Base-by-base conservation (phyloP, 2,888 invertebrate genomes). In the Heliconius charithonia region DNA sequence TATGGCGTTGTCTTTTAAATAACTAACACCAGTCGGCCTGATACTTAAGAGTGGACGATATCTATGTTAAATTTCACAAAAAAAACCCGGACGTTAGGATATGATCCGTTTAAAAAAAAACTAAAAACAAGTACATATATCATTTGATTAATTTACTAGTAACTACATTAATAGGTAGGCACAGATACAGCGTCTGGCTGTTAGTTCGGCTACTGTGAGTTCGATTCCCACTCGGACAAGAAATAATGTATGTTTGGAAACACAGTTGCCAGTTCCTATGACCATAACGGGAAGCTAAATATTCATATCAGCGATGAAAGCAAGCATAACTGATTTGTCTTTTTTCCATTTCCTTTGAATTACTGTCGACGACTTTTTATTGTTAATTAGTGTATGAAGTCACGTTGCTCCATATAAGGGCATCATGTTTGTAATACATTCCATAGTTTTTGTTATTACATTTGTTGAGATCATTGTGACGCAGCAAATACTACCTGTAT, bases 341-440 rank as follows among this genome's bases (percentile, higher is more conserved):
- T 72, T 72, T 71, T 72, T 32, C n/a, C n/a, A 72, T 51, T 51
- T 59, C 29, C 51, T 22, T 71, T 29, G 72, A 71, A 32, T n/a
- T n/a, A 0, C 9, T 72, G 13, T 56, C 32, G 7, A 25, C 29
- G n/a, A 32, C 32, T 59, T 72, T 32, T 72, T 72, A 59, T 72
- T n/a, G 59, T n/a, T 37, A 32, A 72, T 72, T 72, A 32, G 22
- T 69, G 37, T 67, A 41, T 56, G 56, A 56, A 59, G 72, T 37
- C n/a, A 13, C 37, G n/a, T 67, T 16, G n/a, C n/a, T 41, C 16
- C 41, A 45, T 41, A 69, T 41, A 25, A 69, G 25, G 25, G 41
- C 7, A 16, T 69, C 16, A 63, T 16, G 27, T 27, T 13, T 27
- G 3, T 25, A 27, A 25, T 62, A 4, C 27, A 62, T 62, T 27